Base-by-base conservation (phyloP, 2,113 vertebrate species). In the Lichenostomus cassidix region DNA sequence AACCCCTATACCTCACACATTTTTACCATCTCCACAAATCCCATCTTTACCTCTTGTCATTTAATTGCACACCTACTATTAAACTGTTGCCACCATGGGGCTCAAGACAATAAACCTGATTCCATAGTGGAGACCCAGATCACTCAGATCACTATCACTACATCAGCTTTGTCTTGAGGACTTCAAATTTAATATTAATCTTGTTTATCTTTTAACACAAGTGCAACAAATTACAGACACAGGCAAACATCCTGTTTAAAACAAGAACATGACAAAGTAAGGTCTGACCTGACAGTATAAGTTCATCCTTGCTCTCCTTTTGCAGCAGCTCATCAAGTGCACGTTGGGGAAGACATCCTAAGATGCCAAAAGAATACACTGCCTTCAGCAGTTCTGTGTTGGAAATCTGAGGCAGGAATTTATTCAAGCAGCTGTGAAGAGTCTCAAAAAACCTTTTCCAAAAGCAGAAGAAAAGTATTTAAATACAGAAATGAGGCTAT, bases 401-500 rank as follows among this genome's bases (percentile, higher is more conserved):
- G 33, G 98, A 94, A 90, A 99, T 97, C 73, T 96, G 97, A 83
- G 97, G 95, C 16, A 99, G 98, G 83, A 98, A 97, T 9, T 95
- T 96, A 74, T 97, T 97, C 92, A 99, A 96, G 70, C 95, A 95
- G 25, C 15, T 69, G 21, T 94, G 96, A 81, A 99, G 88, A 68
- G 94, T 90, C 21, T 98, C 97, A 35, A 99, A 94, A 93, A 99
- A 99, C 96, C 99, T 99, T 92, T 85, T 67, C 52, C 53, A 89
- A 85, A 96, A 95, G 42, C 56, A 97, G 20, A 80, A 95, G 41
- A 92, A 73, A 96, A 81, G 47, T 49, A 81, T 78, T 42, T 53
- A 63, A 83, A 78, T 78, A 89, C 37, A 89, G 17, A 93, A 80
- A 47, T 49, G 77, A 73, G n/a, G 29, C 68, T 81, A 78, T 8